Conservation (phyloP, 2,113 vertebrate genomes). For the Calyptommatus sinebrachiatus region DNA sequence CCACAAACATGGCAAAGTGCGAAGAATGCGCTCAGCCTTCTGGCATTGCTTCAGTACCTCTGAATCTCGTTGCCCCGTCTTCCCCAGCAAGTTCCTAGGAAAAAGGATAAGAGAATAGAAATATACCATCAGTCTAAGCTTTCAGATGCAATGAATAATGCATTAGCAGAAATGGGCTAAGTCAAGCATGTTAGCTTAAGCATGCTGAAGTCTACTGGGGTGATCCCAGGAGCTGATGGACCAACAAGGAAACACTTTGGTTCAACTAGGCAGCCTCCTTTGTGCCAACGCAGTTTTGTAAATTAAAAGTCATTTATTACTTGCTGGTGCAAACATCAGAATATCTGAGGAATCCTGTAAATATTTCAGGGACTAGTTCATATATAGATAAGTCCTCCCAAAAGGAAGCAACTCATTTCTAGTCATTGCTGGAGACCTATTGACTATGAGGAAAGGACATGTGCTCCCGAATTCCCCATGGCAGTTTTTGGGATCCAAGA, state of each 20-base stretch:
- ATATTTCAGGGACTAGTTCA: not conserved
- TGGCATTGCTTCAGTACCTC: slow-evolving; percentile 73
- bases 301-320: not conserved
- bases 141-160: slow-evolving; percentile 2
- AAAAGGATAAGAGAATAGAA: not conserved
- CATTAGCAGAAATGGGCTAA: slow-evolving; percentile 6
- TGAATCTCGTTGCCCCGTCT: slow-evolving; percentile 59
- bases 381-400: not conserved
- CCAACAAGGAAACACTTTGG: not conserved
- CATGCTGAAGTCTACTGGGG: slow-evolving; percentile 16
- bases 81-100: slow-evolving; percentile 69
- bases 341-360: not conserved
- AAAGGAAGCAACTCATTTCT: not conserved
- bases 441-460: not conserved
- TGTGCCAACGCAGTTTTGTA: not conserved
- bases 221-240: slow-evolving; percentile 9
- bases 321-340: not conserved
- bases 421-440: not conserved
- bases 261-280: not conserved
- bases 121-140: not conserved
- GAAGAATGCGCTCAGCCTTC: slow-evolving; percentile 55
- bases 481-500: not conserved
- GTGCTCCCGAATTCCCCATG: not conserved
- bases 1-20: slow-evolving; percentile 69
- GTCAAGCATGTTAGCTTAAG: slow-evolving; percentile 25